Base-by-base conservation (phyloP, 2,797 vertebrate species). In the Phylloscopus collybita region DNA sequence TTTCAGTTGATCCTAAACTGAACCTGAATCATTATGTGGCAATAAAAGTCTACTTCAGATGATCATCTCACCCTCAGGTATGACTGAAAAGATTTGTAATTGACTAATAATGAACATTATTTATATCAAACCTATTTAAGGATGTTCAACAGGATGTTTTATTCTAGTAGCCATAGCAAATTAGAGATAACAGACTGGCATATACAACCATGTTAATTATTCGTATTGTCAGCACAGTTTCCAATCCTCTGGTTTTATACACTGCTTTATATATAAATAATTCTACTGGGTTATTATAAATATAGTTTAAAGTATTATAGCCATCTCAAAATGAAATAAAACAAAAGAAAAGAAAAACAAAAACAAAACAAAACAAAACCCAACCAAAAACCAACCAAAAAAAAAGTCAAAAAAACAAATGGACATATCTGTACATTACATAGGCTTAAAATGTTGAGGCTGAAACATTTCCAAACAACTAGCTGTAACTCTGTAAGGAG, bases 1-100 rank as follows among this genome's bases (percentile, higher is more conserved):
- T 97, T 97, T 80, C 74, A 73, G 36, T 74, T 92, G 53, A 87
- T 95, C 85, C 94, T 76, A 90, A 93, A 89, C 49, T 88, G 87
- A 76, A 78, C 54, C 75, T 66, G 21, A 95, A 96, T 90, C 25
- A 32, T 72, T 42, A 51, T 87, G n/a, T 56, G 18, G 20, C 86
- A 92, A 82, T 20, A 34, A 9, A 83, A 79, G 27, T 44, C 11
- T 11, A 25, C 11, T 90, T 88, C 25, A 50, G 11, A 65, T 53
- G 30, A 81, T 40, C 62, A 51, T 38, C 20, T 78, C 29, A 75
- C 2, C 2, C 13, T 14, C 26, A 79, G 9, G 26, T 44, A 5
- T 29, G 62, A 84, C 0, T 59, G 45, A 69, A 66, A 92, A 80
- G 2, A 51, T 21, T 72, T 92, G 23, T n/a, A 80, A 54, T 4